phyloP scores from a whole-genome alignment of 2,888 invertebrate species.

The Oxycera nigricornis region DNA sequence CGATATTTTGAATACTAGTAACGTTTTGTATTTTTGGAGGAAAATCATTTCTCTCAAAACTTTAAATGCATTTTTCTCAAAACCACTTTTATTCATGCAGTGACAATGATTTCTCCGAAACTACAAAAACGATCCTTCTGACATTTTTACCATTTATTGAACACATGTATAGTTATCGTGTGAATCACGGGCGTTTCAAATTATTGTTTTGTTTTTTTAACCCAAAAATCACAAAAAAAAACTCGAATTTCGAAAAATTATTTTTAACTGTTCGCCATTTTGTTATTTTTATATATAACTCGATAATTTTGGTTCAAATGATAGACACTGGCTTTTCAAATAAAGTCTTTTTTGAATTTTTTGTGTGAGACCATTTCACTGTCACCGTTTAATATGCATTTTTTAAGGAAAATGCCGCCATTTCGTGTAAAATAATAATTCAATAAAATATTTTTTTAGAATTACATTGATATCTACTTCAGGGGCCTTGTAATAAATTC shows the following conservation, averaged over 20 bases:
- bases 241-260: neutral
- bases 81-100: no score
- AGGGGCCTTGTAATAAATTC: neutral
- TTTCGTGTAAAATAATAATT: neutral
- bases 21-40: no score
- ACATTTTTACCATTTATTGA: neutral
- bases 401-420: no score
- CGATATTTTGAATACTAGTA: no score
- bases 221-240: neutral
- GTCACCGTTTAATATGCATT: no score
- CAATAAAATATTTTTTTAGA: neutral
- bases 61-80: no score
- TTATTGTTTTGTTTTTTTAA: no score
- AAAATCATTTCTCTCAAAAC: no score
- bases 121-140: neutral
- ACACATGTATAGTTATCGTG: neutral
- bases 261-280: neutral
- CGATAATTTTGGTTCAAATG: neutral
- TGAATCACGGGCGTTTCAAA: no score
- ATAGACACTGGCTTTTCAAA: neutral
- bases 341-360: neutral
- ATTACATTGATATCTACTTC: neutral
- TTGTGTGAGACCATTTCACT: no score
- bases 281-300: neutral
- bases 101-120: neutral